Evolutionary conservation across 2,888 invertebrate genomes (phyloP).

Genomic region (Athripsodes cinereus): DNA sequence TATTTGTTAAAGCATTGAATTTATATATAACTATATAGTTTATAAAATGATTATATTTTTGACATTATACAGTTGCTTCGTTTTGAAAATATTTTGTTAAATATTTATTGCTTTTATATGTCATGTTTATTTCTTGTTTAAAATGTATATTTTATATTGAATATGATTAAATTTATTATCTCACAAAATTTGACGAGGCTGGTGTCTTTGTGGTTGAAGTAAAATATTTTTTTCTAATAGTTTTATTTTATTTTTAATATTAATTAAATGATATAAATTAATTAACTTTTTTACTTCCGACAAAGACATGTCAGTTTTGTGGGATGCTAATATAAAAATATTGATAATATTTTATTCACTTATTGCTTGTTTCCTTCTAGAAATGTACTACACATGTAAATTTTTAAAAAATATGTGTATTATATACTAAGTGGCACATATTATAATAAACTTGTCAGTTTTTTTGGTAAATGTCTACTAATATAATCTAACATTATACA

Average conservation of each 20-base stretch:
- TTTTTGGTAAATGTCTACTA: neutral
- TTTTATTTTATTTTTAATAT: no score
- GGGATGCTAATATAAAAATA: neutral
- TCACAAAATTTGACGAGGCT: constrained; percentile 23
- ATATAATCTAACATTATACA: neutral
- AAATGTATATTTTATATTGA: neutral
- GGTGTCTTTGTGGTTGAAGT: constrained; percentile 20
- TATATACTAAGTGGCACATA: neutral
- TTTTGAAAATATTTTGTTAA: no score
- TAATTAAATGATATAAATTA: neutral
- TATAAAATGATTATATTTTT: no score
- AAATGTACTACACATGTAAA: neutral
- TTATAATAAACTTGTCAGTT: neutral
- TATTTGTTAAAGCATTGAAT: no score
- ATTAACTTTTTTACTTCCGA: constrained; percentile 3
- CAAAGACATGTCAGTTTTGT: constrained; percentile 20
- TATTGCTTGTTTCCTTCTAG: neutral
- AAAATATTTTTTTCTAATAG: no score
- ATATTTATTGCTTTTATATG: neutral
- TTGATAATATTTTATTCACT: neutral
- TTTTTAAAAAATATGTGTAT: neutral
- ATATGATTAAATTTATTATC: neutral
- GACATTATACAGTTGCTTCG: no score
- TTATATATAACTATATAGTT: no score
- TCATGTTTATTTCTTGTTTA: neutral